Conservation (phyloP, 1,140 invertebrate species). For the Tribolium madens region DNA sequence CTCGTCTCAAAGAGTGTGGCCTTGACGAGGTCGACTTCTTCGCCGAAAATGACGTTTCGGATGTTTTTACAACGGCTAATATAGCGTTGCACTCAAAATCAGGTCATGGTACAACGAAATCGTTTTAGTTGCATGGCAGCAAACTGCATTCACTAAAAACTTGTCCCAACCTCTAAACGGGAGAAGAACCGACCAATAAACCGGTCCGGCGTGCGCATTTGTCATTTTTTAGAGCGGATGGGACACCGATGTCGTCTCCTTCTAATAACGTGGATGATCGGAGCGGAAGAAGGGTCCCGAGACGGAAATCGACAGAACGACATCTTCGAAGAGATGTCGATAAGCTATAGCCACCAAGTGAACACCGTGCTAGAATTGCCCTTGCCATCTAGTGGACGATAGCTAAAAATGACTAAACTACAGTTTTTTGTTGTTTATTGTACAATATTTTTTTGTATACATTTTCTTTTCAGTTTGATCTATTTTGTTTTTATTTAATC, state of each 20-base stretch:
- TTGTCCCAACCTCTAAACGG: slow-evolving; percentile 62
- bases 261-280: background rate
- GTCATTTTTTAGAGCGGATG: slow-evolving; percentile 57
- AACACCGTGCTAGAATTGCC: background rate
- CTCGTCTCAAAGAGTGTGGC: slow-evolving; percentile 47
- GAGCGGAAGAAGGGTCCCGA: background rate
- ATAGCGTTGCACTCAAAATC: slow-evolving; percentile 62
- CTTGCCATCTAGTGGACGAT: background rate
- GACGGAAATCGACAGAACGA: slow-evolving; percentile 33
- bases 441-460: too few species aligned
- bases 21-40: slow-evolving; percentile 48
- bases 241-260: slow-evolving; percentile 16
- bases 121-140: slow-evolving; percentile 62
- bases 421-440: too few species aligned
- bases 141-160: slow-evolving; percentile 63
- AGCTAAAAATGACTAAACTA: background rate
- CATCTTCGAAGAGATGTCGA: slow-evolving; percentile 21
- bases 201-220: slow-evolving; percentile 59
- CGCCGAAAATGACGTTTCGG: slow-evolving; percentile 17
- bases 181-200: slow-evolving; percentile 62
- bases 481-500: too few species aligned
- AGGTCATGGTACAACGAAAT: slow-evolving; percentile 65
- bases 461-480: too few species aligned
- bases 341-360: background rate
- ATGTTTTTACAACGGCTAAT: slow-evolving; percentile 62